Percentiles rank a stretch among this genome's conserved stretches.
These are phyloP conservation scores for Tineola bisselliella DNA, from an alignment of 2,888 invertebrate species.

Conservation along the genomic window DNA sequence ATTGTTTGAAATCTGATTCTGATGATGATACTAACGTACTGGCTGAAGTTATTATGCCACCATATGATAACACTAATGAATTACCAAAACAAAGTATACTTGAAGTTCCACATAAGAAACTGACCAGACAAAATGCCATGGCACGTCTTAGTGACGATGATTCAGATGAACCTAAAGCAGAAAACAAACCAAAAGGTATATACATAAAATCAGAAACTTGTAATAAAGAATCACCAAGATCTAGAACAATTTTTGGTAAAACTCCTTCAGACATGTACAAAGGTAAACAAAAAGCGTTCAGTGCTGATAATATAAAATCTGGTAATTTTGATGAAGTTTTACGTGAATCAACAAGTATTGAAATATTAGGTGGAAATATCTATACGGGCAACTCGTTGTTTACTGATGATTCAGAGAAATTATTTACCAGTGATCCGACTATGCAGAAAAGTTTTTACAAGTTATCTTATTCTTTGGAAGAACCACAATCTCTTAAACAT, in stretches of 20 bases:
- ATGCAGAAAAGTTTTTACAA: neutral
- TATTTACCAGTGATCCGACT: slow-evolving; percentile 25
- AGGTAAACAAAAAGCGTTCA: slow-evolving; percentile 55
- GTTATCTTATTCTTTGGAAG: neutral
- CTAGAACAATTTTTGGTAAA: slow-evolving; percentile 36
- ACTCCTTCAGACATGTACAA: slow-evolving; percentile 41
- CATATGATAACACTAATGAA: slow-evolving; percentile 32
- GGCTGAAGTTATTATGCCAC: slow-evolving; percentile 28
- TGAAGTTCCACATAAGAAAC: slow-evolving; percentile 28
- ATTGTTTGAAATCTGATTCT: slow-evolving; percentile 25
- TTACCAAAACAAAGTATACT: slow-evolving; percentile 47
- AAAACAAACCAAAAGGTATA: neutral
- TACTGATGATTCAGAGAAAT: slow-evolving; percentile 46
- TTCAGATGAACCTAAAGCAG: slow-evolving; percentile 22
- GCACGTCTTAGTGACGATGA: slow-evolving; percentile 15
- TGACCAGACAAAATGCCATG: slow-evolving; percentile 21
- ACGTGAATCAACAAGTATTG: slow-evolving; percentile 53
- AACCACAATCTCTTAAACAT: neutral
- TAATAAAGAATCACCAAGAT: slow-evolving; percentile 24
- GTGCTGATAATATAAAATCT: slow-evolving; percentile 47
- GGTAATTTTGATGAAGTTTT: slow-evolving; percentile 38
- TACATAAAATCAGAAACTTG: slow-evolving; percentile 34
- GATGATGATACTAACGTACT: slow-evolving; percentile 22
- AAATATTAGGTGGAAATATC: slow-evolving; percentile 32
- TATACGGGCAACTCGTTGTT: slow-evolving; percentile 40